These are phyloP conservation scores for Neoascia interrupta DNA, from an alignment of 2,888 invertebrate genomes.

Conservation along the genomic window DNA sequence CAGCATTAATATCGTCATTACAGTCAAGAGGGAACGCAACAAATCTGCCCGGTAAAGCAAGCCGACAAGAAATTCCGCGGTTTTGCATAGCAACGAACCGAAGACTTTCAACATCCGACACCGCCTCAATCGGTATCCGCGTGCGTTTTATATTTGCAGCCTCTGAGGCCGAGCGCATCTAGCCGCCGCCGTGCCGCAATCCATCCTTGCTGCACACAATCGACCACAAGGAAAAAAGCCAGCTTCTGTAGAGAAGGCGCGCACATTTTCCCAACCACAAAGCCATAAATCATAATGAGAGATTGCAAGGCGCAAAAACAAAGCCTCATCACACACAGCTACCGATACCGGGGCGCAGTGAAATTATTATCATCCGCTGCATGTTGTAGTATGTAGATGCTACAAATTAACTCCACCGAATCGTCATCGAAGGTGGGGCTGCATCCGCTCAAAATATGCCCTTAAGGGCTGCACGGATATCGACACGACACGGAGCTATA, in stretches of 20 bases:
- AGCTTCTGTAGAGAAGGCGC: slow-evolving; percentile 59
- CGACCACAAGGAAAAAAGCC: slow-evolving; percentile 37
- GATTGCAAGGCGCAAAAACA: slow-evolving; percentile 62
- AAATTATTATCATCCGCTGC: slow-evolving; percentile 60
- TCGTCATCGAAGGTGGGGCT: slow-evolving; percentile 59
- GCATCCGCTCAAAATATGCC: slow-evolving; percentile 50
- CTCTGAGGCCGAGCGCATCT: too few relatives aligned
- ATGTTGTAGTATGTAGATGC: slow-evolving; percentile 30
- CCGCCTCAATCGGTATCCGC: slow-evolving; percentile 30
- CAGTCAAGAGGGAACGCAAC: slow-evolving; percentile 42
- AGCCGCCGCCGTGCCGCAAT: too few relatives aligned
- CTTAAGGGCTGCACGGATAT: slow-evolving; percentile 51
- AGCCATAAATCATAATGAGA: slow-evolving; percentile 67
- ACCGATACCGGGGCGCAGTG: slow-evolving; percentile 38
- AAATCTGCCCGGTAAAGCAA: slow-evolving; percentile 47
- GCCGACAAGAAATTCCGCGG: slow-evolving; percentile 63
- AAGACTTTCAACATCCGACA: slow-evolving; percentile 44
- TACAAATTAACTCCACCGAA: slow-evolving; percentile 49
- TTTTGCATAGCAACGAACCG: slow-evolving; percentile 48
- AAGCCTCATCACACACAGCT: slow-evolving; percentile 43
- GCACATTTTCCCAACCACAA: slow-evolving; percentile 54
- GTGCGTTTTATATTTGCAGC: slow-evolving; percentile 18
- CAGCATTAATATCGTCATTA: slow-evolving; percentile 65
- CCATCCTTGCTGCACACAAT: slow-evolving; percentile 12
- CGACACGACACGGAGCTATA: slow-evolving; percentile 44